A percentile compares a stretch with the other conserved stretches of the same genome.
Conservation (phyloP, 2,888 invertebrate species). For the Tetranychus truncatus region DNA sequence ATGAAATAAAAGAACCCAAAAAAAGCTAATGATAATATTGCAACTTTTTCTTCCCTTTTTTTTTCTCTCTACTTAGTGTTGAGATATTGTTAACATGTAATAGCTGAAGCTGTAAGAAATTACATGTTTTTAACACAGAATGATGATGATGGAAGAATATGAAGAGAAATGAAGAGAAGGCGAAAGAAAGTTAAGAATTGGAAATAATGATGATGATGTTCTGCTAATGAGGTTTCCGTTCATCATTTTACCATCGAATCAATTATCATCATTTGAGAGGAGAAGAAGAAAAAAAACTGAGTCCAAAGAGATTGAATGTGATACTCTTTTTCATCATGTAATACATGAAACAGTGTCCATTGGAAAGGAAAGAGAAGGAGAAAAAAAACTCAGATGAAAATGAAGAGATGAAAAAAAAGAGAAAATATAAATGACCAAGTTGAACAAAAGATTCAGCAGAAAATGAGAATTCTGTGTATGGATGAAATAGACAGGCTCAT, state of each 20-base stretch:
- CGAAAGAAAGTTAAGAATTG: not conserved
- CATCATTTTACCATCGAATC: not conserved
- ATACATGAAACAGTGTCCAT: not conserved
- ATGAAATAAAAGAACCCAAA: not conserved
- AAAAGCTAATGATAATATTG: not conserved
- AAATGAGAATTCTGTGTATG: not conserved
- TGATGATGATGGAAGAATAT: not conserved
- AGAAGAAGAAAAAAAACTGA: not conserved
- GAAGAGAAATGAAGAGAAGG: not conserved
- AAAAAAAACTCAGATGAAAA: not conserved
- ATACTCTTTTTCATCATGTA: not conserved
- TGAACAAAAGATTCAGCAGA: conserved; percentile 1
- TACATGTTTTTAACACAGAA: not conserved
- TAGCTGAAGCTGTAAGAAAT: not conserved
- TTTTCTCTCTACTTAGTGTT: not conserved
- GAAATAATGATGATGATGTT: not conserved
- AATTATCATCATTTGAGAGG: not conserved
- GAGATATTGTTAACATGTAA: not conserved
- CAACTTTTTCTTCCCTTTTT: not conserved
- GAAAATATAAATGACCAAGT: not conserved
- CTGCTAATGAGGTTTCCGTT: conserved; percentile 1
- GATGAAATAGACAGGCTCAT: not conserved
- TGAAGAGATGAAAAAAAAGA: not conserved
- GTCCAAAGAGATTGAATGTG: not conserved
- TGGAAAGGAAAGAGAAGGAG: not conserved